phyloP scores from a whole-genome alignment of 2,888 invertebrate species.

The Fragum sueziense region DNA sequence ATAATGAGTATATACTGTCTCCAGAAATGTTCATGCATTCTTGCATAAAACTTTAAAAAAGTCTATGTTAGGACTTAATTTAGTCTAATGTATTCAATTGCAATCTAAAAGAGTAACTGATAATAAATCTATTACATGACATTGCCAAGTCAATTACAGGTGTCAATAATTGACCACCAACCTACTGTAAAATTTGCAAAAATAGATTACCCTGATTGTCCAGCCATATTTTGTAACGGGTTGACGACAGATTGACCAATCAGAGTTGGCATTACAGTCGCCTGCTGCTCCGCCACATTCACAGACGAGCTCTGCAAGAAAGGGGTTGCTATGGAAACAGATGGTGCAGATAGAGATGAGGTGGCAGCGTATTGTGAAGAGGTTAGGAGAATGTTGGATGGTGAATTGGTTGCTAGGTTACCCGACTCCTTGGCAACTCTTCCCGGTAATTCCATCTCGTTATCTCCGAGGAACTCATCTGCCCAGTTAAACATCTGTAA shows the following conservation, averaged over 20 bases:
- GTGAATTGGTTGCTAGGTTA: conserved; percentile 58
- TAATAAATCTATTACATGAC: no score
- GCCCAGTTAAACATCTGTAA: conserved; percentile 70
- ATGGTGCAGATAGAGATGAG: conserved; percentile 31
- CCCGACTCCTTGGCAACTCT: conserved; percentile 55
- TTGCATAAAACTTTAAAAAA: no score
- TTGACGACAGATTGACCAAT: conserved; percentile 43
- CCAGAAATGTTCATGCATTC: no score
- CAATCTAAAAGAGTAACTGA: no score
- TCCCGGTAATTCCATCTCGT: conserved; percentile 33
- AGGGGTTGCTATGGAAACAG: conserved; percentile 44
- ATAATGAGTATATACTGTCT: no score
- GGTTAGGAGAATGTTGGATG: conserved; percentile 46
- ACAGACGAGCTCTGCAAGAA: conserved; percentile 31
- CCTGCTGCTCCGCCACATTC: conserved; percentile 21
- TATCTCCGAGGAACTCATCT: conserved; percentile 68
- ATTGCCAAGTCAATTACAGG: no score
- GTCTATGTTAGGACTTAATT: no score
- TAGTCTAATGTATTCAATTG: no score
- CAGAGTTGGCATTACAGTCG: conserved; percentile 27
- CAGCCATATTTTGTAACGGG: conserved; percentile 27
- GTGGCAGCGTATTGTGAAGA: conserved; percentile 53
- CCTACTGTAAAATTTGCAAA: not conserved
- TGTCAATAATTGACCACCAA: no score
- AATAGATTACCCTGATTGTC: conserved; percentile 20